phyloP scores from a whole-genome alignment of 2,797 vertebrate species.

The Pelochelys cantorii region DNA sequence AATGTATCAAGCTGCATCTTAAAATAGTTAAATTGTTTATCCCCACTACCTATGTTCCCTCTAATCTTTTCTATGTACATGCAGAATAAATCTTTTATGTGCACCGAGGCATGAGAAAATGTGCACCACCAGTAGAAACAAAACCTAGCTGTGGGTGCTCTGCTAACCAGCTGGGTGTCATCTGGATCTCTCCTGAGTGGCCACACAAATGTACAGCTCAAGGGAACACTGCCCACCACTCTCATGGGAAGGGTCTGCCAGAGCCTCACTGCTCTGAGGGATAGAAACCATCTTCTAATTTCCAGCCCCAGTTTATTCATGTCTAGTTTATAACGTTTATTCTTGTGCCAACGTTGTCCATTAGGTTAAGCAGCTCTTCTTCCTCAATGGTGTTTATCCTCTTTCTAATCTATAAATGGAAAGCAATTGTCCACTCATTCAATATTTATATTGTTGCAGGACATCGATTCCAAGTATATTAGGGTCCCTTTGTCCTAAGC shows the following conservation, averaged over 20 bases:
- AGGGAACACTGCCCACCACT: neutral
- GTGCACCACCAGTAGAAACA: too few relatives aligned
- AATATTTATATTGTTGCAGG: neutral
- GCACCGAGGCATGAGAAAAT: too few relatives aligned
- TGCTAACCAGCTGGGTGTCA: too few relatives aligned
- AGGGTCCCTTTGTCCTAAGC: neutral
- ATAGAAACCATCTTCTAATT: neutral
- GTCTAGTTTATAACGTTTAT: neutral
- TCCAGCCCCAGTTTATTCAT: neutral
- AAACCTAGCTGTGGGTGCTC: too few relatives aligned
- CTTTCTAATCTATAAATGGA: neutral
- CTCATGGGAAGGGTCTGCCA: neutral
- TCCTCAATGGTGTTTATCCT: neutral
- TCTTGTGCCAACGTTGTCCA: neutral
- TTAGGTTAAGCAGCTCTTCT: neutral
- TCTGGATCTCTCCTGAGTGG: too few relatives aligned
- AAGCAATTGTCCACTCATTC: neutral
- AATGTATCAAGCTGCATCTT: neutral
- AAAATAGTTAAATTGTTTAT: neutral
- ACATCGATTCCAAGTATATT: neutral
- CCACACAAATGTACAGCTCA: too few relatives aligned
- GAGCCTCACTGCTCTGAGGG: neutral
- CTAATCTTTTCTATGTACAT: too few relatives aligned
- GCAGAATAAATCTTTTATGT: too few relatives aligned
- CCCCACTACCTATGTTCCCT: too few relatives aligned